Conservation (phyloP, 2,797 vertebrate species). For the Sebastes nivosus region DNA sequence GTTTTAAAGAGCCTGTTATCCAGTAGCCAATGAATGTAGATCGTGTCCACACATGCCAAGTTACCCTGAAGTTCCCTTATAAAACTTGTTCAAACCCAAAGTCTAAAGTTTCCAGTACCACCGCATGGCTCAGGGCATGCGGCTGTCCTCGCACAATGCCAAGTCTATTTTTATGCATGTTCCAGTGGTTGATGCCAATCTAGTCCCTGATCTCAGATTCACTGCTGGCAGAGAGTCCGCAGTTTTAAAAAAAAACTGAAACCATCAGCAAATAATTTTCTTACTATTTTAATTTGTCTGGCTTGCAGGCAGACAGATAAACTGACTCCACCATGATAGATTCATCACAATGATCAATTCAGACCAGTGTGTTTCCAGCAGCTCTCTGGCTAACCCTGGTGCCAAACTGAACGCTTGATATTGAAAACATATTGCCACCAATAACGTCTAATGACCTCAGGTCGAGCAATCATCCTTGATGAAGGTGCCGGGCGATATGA, state of each 20-base stretch:
- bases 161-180: constrained; percentile 19
- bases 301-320: neutral
- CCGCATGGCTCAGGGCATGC: neutral
- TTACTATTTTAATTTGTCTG: neutral
- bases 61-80: neutral
- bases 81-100: constrained; percentile 7
- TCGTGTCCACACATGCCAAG: neutral
- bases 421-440: constrained; percentile 66
- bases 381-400: constrained; percentile 49
- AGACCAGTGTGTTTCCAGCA: constrained; percentile 8
- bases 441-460: constrained; percentile 76
- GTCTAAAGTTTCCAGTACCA: constrained; percentile 6
- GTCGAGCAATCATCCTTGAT: constrained; percentile 79
- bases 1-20: neutral
- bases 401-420: constrained; percentile 65
- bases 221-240: neutral
- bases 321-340: neutral
- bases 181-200: constrained; percentile 28
- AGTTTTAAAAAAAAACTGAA: neutral
- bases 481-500: constrained; percentile 72
- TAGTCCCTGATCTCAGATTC: constrained; percentile 12
- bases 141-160: neutral
- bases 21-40: constrained; percentile 3
- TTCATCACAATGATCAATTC: neutral
- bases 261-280: constrained; percentile 23